A percentile compares a stretch with the other conserved stretches of the same genome.
Evolutionary conservation across 2,888 invertebrate genomes (phyloP).

Genomic region (Helleia helle): DNA sequence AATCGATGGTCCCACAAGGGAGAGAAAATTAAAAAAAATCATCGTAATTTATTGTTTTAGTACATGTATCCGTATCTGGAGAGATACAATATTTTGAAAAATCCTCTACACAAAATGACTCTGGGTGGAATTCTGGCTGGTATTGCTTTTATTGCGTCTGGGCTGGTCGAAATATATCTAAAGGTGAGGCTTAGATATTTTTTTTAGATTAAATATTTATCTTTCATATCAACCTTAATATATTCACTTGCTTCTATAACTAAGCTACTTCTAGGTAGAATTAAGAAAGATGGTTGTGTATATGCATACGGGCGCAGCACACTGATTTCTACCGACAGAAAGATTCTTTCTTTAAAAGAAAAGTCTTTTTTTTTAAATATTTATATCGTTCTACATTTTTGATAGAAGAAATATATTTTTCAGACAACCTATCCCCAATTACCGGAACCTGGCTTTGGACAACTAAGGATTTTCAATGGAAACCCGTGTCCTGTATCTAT

Average conservation of each 20-base stretch:
- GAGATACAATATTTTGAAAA: conserved; percentile 73
- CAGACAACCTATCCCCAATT: conserved; percentile 75
- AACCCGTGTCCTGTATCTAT: conserved; percentile 58
- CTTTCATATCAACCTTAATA: too few species aligned
- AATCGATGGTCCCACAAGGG: too few species aligned
- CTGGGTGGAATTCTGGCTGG: conserved; percentile 85
- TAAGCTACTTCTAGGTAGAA: too few species aligned
- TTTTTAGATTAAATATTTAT: not conserved
- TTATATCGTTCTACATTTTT: too few species aligned
- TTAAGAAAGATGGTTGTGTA: too few species aligned
- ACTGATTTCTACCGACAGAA: too few species aligned
- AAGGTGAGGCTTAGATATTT: too few species aligned
- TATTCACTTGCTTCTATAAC: too few species aligned
- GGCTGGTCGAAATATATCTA: conserved; percentile 78
- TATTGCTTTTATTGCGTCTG: conserved; percentile 84
- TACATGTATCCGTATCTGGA: conserved; percentile 79
- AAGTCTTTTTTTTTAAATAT: too few species aligned
- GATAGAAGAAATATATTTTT: conserved; percentile 24
- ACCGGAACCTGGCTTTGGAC: conserved; percentile 66
- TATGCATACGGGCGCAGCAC: too few species aligned
- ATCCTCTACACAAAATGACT: conserved; percentile 83
- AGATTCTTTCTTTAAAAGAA: too few species aligned
- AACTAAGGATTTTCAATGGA: conserved; percentile 77
- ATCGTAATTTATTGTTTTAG: conserved; percentile 31
- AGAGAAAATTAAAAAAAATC: too few species aligned